A percentile compares a stretch with the other conserved stretches of the same genome.
Evolutionary conservation across 1,140 invertebrate genomes (phyloP).

Genomic region (Drosophila auraria): DNA sequence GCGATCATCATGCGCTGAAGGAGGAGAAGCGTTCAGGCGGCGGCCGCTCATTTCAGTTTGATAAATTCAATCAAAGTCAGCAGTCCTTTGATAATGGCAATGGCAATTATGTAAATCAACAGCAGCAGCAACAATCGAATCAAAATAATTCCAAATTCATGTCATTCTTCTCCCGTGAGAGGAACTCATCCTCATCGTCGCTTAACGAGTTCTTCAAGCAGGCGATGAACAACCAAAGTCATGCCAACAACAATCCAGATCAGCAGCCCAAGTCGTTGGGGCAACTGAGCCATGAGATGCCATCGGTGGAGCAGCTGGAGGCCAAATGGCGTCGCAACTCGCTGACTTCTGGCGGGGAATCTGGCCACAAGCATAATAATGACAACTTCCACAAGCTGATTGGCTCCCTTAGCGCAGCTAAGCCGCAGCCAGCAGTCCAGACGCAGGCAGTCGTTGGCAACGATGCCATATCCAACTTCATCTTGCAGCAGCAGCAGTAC

Average conservation of each 20-base stretch:
- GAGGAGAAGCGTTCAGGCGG: conserved; percentile 50
- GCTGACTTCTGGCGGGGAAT: conserved; percentile 23
- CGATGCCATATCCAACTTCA: conserved; percentile 78
- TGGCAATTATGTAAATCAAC: conserved; percentile 34
- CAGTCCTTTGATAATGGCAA: conserved; percentile 26
- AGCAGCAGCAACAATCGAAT: conserved; percentile 28
- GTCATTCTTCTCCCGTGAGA: conserved; percentile 72
- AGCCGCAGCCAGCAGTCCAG: conserved; percentile 36
- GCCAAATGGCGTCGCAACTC: conserved; percentile 83
- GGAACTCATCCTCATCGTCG: conserved; percentile 69
- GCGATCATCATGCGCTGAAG: conserved; percentile 27
- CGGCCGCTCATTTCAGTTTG: conserved; percentile 41
- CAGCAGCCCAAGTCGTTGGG: conserved; percentile 65
- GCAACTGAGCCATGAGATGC: conserved; percentile 58
- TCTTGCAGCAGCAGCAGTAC: conserved; percentile 75
- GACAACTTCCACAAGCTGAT: conserved; percentile 79
- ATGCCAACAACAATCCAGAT: conserved; percentile 39
- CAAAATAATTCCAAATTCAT: conserved; percentile 74
- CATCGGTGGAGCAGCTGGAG: conserved; percentile 76
- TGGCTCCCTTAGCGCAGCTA: conserved; percentile 60
- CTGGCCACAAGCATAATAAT: conserved; percentile 44
- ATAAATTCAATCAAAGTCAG: conserved; percentile 50
- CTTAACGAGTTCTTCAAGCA: conserved; percentile 82
- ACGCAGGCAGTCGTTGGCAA: conserved; percentile 30
- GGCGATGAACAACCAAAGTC: conserved; percentile 50